Evolutionary conservation across 2,797 vertebrate genomes (phyloP), one percentile per base, ranked within the genome.

Genomic region (Acipenser ruthenus): DNA sequence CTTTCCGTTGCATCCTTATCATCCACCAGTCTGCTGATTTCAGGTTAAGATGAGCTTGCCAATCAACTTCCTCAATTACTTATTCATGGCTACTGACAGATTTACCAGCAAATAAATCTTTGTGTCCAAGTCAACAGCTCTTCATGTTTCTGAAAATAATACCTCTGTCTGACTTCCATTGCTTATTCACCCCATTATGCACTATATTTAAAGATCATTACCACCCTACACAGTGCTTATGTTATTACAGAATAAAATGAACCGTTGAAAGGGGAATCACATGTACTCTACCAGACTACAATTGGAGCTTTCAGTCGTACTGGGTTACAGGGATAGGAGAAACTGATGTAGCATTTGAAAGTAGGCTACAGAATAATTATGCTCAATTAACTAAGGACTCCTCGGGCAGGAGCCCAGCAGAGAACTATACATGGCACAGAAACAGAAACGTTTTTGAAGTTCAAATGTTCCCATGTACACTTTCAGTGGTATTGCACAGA

Each of bases 371-470:
- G 72, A 74, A 72, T 82, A 81, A 82, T 84, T 83, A 79, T 74
- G 70, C 67, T 74, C 74, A 86, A 84, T 85, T 86, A 84, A 84
- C 80, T 82, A 79, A 86, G 74, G 62, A 71, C 75, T 82, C 65
- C 58, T 70, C 78, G 78, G 85, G 82, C 79, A 80, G 55, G 37
- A 73, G 70, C 64, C 55, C 55, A 58, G 55, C 9, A 10, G 6
- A 12, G 55, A 4, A 58, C 6, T 58, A 58, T 58, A n/a, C 9
- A 58, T 58, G 55, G 55, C 11, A 58, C 10, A 58, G 9, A 58
- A 11, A 58, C 12, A 58, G 55, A 11, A 58, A n/a, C 23, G 23
- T 37, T 37, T 37, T 37, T 4, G 2, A 37, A 37, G 23, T 37
- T 37, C 23, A 37, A 37, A 37, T 37, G 4, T 37, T 37, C 2